Base-by-base conservation (phyloP, 1,140 invertebrate genomes). In the Zaprionus africanus region DNA sequence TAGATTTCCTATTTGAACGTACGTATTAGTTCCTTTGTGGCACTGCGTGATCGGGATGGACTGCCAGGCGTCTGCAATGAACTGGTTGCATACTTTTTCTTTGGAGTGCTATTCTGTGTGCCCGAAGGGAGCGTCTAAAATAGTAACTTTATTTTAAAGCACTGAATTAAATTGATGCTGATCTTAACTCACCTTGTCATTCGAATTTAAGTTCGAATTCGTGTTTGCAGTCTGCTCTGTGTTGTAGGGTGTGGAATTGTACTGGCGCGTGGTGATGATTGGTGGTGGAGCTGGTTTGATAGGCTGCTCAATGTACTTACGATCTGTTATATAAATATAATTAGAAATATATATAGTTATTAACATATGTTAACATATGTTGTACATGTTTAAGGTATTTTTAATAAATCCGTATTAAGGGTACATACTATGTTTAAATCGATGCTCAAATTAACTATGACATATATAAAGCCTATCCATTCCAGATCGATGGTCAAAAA, bases 1-100 rank as follows among this genome's bases (percentile, higher is more conserved):
- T 41, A 13, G 13, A n/a, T 41, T n/a, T 9, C 15, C 38, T n/a
- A 5, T 41, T 1, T n/a, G 12, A n/a, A 15, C 96, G 94, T 94
- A 98, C 97, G 94, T 90, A 97, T 96, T 73, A 98, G 93, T 94
- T 98, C 97, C 94, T 98, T 98, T 1, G 97, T 98, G 22, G 97
- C 95, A 92, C 96, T 98, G 78, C 97, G 95, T 12, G 97, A 98
- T 93, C 97, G 94, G 2, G 90, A 96, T 94, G 96, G 94, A 93
- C 95, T 96, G 46, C 95, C 95, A 11, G 95, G 95, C 9, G 96
- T 94, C 80, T 96, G 96, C 56, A 92, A 79, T 19, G 96, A 93
- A 90, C 95, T 95, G 51, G 96, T 96, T 77, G 98, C 98, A 86
- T 97, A 97, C 93, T 97, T 98, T 34, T 93, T 92, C 88, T 94